Evolutionary conservation across 1,140 invertebrate genomes (phyloP), one percentile per base, ranked within the genome.

Genomic region (Drosophila ambigua): DNA sequence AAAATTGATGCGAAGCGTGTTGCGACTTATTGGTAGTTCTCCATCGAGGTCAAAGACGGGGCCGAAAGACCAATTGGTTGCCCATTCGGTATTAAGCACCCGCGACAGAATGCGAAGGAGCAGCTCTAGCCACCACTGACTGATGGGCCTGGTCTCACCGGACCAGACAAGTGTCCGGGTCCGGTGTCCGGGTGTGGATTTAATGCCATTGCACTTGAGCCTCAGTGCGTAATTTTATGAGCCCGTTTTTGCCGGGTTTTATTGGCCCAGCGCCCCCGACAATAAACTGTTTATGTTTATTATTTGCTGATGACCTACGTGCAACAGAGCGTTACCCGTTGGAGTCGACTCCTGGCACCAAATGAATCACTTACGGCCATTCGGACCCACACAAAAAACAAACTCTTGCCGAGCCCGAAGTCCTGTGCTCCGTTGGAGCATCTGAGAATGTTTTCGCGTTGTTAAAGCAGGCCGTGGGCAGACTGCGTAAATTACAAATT

Each of bases 271-370:
- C 50, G 79, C 84, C 53, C 13, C 15, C 81, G 83, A 83, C 83
- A 88, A 89, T 88, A 88, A 88, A 88, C 84, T 88, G 83, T 88
- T 88, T 88, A 88, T 88, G 83, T 88, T 88, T 88, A 88, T 88
- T 88, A 88, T 88, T 88, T 89, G 84, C 84, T 88, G 83, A 88
- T 88, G 83, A 88, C 84, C 83, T 88, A 88, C 84, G 83, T 88
- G 83, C 82, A 79, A 69, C 77, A 78, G 73, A 73, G 61, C 71
- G 65, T 43, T 53, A 20, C 73, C 53, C 55, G 51, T 5, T 35
- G 16, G 28, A 63, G 8, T 13, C 45, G 35, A 5, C 24, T 58
- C 48, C 63, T 58, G 61, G 68, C 79, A 64, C 72, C 77, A 75
- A 85, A 85, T 85, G 82, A 85, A 85, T 85, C 81, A 85, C 81